Percentiles rank a stretch among this genome's conserved stretches.
Conservation (phyloP, 2,888 invertebrate genomes). For the Gnatocerus cornutus region DNA sequence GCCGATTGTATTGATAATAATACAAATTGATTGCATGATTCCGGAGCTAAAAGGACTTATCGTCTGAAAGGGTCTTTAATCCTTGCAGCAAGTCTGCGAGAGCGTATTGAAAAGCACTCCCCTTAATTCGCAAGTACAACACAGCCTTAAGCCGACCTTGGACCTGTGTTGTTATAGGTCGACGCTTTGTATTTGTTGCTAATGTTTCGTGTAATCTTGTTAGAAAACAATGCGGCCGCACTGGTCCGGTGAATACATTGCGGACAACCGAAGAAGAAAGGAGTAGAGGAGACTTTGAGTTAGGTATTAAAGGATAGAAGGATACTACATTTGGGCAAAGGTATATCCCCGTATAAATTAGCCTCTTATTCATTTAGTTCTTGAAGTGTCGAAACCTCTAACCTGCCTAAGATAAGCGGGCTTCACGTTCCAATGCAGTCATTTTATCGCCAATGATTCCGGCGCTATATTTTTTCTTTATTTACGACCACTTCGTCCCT, state of each 20-base stretch:
- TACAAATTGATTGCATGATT: constrained; percentile 50
- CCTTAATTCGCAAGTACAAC: constrained; percentile 48
- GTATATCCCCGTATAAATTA: too few relatives aligned
- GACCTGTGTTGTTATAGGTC: constrained; percentile 42
- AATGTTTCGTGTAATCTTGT: constrained; percentile 44
- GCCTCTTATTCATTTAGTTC: too few relatives aligned
- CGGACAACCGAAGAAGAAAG: constrained; percentile 15
- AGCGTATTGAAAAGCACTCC: constrained; percentile 38
- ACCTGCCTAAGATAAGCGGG: too few relatives aligned
- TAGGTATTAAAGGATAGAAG: not conserved
- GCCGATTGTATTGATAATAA: constrained; percentile 46
- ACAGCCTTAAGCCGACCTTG: constrained; percentile 36
- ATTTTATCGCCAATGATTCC: constrained; percentile 15
- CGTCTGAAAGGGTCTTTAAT: constrained; percentile 47
- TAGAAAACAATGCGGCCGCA: constrained; percentile 37
- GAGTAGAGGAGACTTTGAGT: not conserved
- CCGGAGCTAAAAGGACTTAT: constrained; percentile 45
- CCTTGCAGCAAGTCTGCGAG: constrained; percentile 22
- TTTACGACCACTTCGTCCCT: constrained; percentile 1
- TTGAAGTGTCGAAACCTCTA: too few relatives aligned
- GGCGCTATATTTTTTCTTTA: constrained; percentile 21
- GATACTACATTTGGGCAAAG: too few relatives aligned
- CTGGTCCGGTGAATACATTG: constrained; percentile 42
- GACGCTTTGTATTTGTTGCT: constrained; percentile 45
- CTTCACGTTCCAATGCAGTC: not conserved